Conservation (phyloP, 1,140 invertebrate genomes). For the Pseudomyrmex pallidus region DNA sequence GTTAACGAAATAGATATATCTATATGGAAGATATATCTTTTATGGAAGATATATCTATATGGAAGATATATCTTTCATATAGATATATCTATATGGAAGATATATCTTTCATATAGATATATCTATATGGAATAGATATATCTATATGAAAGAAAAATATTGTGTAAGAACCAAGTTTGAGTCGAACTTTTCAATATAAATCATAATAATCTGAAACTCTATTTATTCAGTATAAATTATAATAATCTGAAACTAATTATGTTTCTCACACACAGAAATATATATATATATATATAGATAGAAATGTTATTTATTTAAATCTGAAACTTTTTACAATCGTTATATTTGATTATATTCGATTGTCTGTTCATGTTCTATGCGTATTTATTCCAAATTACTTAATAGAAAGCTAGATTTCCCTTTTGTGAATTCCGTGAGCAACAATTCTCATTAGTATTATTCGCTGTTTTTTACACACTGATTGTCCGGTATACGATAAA, state of each 20-base stretch:
- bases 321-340: background rate
- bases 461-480: conserved; percentile 67
- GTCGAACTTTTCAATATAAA: background rate
- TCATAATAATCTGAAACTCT: background rate
- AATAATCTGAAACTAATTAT: background rate
- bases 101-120: no score
- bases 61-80: no score
- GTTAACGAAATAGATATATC: conserved; percentile 4
- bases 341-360: background rate
- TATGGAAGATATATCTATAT: background rate
- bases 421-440: no score
- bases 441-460: conserved; percentile 76
- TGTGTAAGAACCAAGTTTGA: background rate
- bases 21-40: no score
- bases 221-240: background rate
- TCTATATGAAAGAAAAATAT: conserved; percentile 1
- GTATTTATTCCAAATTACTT: background rate
- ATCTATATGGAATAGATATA: background rate
- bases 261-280: background rate
- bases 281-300: no score
- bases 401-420: background rate
- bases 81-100: background rate
- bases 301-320: conserved; percentile 2
- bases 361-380: background rate
- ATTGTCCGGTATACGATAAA: conserved; percentile 26